Evolutionary conservation across 2,888 invertebrate species (phyloP).

Genomic region (Trisateles emortualis): DNA sequence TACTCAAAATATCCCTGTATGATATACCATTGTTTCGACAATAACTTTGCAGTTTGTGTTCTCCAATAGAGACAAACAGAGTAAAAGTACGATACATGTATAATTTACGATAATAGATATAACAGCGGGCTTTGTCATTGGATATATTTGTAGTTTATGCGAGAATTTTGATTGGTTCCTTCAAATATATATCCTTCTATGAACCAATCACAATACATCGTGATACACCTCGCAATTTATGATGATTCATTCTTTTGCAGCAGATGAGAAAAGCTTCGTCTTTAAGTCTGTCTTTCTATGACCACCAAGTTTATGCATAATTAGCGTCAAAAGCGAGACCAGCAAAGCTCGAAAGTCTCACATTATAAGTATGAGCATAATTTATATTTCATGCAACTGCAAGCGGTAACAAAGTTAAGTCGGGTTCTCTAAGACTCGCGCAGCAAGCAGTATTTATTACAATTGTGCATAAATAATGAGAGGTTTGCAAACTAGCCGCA

Average conservation of each 20-base stretch:
- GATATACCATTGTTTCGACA: too few species aligned
- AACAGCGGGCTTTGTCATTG: neutral
- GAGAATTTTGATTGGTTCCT: neutral
- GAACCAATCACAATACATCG: neutral
- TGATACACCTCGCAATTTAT: neutral
- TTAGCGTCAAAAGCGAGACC: neutral
- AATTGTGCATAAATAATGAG: constrained; percentile 17
- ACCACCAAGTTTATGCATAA: neutral
- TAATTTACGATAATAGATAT: neutral
- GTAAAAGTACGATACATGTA: too few species aligned
- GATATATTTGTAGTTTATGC: neutral
- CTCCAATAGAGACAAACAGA: neutral
- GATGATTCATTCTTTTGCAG: neutral
- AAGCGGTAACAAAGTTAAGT: constrained; percentile 14
- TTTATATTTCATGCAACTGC: constrained; percentile 9
- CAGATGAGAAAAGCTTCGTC: neutral
- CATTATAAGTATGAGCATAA: constrained; percentile 7
- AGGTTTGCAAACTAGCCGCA: constrained; percentile 9
- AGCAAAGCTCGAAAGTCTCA: neutral
- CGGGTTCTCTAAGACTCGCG: constrained; percentile 10
- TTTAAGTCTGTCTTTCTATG: neutral
- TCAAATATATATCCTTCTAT: neutral
- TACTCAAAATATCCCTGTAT: neutral
- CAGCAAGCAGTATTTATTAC: constrained; percentile 15
- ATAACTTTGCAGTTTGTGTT: too few species aligned